Evolutionary conservation across 2,888 invertebrate species (phyloP).

Genomic region (Apodemia duryi): DNA sequence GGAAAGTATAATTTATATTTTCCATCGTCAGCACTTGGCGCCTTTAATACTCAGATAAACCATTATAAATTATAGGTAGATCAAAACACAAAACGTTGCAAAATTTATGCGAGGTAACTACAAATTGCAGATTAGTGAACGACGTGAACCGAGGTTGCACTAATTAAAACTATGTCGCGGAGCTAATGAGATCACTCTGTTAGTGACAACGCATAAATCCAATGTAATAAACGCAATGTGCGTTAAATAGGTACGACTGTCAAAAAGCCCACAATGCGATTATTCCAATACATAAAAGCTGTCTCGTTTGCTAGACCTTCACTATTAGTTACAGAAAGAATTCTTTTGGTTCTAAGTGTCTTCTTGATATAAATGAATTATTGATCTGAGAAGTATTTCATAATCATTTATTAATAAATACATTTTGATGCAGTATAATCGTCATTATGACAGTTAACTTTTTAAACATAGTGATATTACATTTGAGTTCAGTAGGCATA

Average conservation of each 20-base stretch:
- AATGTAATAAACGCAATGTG: slow-evolving; percentile 66
- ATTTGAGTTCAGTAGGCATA: too few relatives aligned
- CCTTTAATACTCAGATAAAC: neutral
- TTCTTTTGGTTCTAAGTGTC: neutral
- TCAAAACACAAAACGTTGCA: slow-evolving; percentile 3
- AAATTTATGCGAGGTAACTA: slow-evolving; percentile 17
- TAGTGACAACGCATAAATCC: slow-evolving; percentile 73
- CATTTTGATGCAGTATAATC: too few relatives aligned
- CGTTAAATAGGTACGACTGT: slow-evolving; percentile 69
- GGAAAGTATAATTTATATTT: too few relatives aligned
- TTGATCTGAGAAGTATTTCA: too few relatives aligned
- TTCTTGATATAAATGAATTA: neutral
- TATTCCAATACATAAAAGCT: slow-evolving; percentile 61
- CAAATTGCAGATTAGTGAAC: slow-evolving; percentile 24
- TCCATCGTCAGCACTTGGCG: too few relatives aligned
- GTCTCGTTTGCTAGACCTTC: slow-evolving; percentile 33
- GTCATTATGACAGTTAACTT: too few relatives aligned
- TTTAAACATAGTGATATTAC: too few relatives aligned
- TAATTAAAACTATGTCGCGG: slow-evolving; percentile 65
- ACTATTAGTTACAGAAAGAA: neutral
- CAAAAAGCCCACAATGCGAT: slow-evolving; percentile 73
- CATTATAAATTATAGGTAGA: neutral
- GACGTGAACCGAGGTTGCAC: slow-evolving; percentile 27
- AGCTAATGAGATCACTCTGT: slow-evolving; percentile 63
- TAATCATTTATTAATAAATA: too few relatives aligned